Conservation (phyloP, 2,113 vertebrate species). For the Microtus ochrogaster region DNA sequence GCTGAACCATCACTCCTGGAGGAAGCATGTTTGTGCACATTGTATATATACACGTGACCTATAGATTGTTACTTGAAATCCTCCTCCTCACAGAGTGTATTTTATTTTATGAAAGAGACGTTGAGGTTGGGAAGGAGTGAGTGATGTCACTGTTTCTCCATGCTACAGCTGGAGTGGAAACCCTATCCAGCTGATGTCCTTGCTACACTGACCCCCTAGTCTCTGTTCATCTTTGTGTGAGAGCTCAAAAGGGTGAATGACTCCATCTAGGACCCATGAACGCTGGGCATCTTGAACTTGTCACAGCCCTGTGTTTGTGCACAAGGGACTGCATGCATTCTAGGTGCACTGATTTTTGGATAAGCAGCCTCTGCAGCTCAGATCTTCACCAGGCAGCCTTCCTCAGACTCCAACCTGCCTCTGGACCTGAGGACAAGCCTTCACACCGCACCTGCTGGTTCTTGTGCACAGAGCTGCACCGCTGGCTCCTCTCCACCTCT, state of each 20-base stretch:
- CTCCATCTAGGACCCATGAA: neutral
- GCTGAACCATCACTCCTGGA: neutral
- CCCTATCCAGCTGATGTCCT: no score
- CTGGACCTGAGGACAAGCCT: neutral
- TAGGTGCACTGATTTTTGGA: neutral
- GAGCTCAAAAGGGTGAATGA: neutral
- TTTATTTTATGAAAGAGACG: neutral
- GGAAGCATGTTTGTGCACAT: neutral
- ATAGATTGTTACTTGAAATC: neutral
- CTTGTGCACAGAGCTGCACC: fast-evolving
- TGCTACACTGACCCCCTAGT: neutral
- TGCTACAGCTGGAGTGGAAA: neutral
- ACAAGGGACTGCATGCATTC: neutral
- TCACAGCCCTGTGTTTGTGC: neutral
- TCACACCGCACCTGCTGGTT: fast-evolving
- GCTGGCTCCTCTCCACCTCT: neutral
- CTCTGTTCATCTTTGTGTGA: neutral
- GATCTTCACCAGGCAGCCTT: neutral
- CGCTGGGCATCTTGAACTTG: neutral
- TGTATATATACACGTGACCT: no score
- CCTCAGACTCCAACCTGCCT: neutral
- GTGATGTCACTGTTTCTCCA: neutral
- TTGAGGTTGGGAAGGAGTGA: neutral
- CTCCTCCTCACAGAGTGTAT: neutral
- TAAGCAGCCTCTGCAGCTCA: neutral